phyloP scores from a whole-genome alignment of 1,140 invertebrate species.

The Ostrea edulis region DNA sequence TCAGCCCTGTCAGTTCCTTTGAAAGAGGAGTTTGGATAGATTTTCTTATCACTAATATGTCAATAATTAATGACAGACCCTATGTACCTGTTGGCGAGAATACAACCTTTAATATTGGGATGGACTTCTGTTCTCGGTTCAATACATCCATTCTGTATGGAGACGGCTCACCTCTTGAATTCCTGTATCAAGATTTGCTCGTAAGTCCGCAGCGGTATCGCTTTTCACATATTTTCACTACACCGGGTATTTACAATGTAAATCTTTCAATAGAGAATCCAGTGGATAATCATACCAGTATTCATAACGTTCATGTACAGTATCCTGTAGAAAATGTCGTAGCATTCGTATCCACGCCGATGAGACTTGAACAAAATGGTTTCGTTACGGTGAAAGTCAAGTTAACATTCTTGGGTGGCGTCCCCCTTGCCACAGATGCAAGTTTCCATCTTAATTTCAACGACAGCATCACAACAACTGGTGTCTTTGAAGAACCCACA shows the following conservation, averaged over 20 bases:
- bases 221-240: constrained; percentile 38
- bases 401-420: constrained; percentile 57
- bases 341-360: constrained; percentile 34
- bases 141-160: constrained; percentile 45
- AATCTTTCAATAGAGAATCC: constrained; percentile 56
- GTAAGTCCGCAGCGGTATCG: constrained; percentile 38
- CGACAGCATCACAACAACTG: constrained; percentile 44
- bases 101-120: constrained; percentile 49
- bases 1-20: constrained; percentile 38
- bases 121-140: constrained; percentile 61
- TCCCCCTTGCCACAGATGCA: constrained; percentile 57
- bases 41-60: constrained; percentile 56
- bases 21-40: constrained; percentile 59
- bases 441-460: constrained; percentile 49
- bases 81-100: constrained; percentile 58
- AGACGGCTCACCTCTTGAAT: constrained; percentile 41
- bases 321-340: constrained; percentile 60
- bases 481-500: constrained; percentile 50
- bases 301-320: constrained; percentile 54
- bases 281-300: constrained; percentile 49
- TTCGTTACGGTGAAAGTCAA: constrained; percentile 15
- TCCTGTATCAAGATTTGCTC: constrained; percentile 41
- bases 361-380: constrained; percentile 13
- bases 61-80: constrained; percentile 46
- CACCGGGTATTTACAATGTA: constrained; percentile 52